Percentiles rank a stretch among this genome's conserved stretches.
phyloP scores from a whole-genome alignment of 2,888 invertebrate genomes.

The Rhagium mordax region DNA sequence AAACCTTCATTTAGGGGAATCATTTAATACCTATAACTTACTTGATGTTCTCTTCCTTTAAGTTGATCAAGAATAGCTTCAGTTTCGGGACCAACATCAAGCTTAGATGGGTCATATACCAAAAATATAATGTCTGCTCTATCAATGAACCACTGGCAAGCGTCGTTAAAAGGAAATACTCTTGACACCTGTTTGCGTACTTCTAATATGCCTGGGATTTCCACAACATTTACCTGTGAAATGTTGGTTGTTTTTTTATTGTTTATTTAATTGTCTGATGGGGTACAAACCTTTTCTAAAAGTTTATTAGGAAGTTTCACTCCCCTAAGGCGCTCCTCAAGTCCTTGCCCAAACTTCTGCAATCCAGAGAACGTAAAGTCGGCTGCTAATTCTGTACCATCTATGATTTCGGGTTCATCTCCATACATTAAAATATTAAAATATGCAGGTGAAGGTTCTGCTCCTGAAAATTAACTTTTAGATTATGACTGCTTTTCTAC shows the following conservation, averaged over 20 bases:
- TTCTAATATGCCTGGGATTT: conserved; percentile 96
- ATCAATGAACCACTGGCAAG: conserved; percentile 98
- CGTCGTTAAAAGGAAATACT: conserved; percentile 95
- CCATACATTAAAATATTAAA: conserved; percentile 94
- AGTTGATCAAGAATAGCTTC: conserved; percentile 95
- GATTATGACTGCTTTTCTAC: not conserved
- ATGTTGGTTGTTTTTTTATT: conserved; percentile 26
- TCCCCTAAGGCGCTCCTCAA: conserved; percentile 90
- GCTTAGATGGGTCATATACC: conserved; percentile 94
- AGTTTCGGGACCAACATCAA: conserved; percentile 95
- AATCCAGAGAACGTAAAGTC: conserved; percentile 95
- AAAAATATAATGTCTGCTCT: conserved; percentile 96
- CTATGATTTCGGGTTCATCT: conserved; percentile 86
- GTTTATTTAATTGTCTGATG: too few species aligned
- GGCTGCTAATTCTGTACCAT: conserved; percentile 95
- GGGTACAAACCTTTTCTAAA: conserved; percentile 89
- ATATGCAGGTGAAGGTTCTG: conserved; percentile 94
- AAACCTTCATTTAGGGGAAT: too few species aligned
- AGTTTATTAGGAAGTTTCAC: conserved; percentile 86
- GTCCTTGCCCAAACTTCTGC: conserved; percentile 95
- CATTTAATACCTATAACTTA: too few species aligned
- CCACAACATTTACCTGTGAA: conserved; percentile 91
- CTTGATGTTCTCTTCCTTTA: conserved; percentile 94
- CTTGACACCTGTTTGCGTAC: conserved; percentile 94
- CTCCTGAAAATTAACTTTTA: conserved; percentile 74